Base-by-base conservation (phyloP, 2,113 vertebrate genomes). In the Bufo bufo region DNA sequence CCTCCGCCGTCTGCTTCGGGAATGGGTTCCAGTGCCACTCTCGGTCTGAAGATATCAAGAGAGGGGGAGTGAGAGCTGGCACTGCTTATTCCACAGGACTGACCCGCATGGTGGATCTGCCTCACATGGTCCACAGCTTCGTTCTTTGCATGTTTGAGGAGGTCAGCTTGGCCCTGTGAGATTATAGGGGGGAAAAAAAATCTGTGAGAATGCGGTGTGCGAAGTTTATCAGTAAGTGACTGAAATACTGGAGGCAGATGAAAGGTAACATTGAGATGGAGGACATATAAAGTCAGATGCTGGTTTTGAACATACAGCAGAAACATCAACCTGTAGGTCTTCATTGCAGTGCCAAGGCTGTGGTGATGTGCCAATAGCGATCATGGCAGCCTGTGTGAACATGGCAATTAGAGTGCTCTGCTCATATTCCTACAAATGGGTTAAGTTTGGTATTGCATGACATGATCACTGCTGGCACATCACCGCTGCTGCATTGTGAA, bases 91-190 rank as follows among this genome's bases (percentile, higher is more conserved):
- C 97, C 97, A 0, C 96, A 97, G 43, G 97, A 96, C 92, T 97
- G 97, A 61, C 96, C 96, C 0, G 97, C 96, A 2, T 96, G 97
- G 93, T 98, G 96, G 92, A 98, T 97, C 95, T 98, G 97, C 89
- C 96, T 96, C 85, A 97, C 92, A 1, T 96, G 97, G 93, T 97
- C 97, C 92, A 97, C 89, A 0, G 96, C 96, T 91, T 98, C 97
- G 0, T 93, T 95, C 92, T 97, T 98, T 71, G 97, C 97, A 0
- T 97, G 97, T 89, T 97, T 98, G 90, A 98, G 94, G 87, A 97
- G 94, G 83, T 98, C 97, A 0, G 96, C 97, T 90, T 98, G 97
- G 90, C 97, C 97, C 97, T 98, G 93, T 4, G 58, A 23, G 0
- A 12, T 61, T 59, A 61, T 45, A 61, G 13, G 33, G 33, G 1